Conservation (phyloP, 2,113 vertebrate species). For the Platichthys stellatus region DNA sequence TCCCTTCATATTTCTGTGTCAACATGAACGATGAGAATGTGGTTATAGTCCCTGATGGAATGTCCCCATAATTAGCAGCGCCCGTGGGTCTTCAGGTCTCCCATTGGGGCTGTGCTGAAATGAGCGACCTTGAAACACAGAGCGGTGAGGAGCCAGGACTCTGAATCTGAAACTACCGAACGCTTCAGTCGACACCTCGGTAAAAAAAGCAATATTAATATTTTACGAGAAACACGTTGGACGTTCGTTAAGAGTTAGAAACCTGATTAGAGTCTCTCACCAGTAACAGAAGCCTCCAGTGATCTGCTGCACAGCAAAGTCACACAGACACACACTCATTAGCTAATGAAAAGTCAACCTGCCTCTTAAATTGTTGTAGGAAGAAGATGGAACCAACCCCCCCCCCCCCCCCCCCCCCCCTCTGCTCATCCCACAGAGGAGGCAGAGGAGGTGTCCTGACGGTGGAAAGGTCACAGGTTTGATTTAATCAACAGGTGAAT, state of each 20-base stretch:
- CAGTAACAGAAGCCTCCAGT: too few relatives aligned
- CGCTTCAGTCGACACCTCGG: background rate
- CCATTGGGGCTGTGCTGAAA: conserved; percentile 39
- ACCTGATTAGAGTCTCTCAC: too few relatives aligned
- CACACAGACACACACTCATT: too few relatives aligned
- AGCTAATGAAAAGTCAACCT: background rate
- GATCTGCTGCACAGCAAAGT: too few relatives aligned
- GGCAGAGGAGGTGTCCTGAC: background rate
- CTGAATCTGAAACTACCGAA: too few relatives aligned
- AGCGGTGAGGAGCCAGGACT: background rate
- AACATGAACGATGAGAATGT: conserved; percentile 5
- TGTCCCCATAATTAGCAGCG: conserved; percentile 53
- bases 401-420: too few relatives aligned
- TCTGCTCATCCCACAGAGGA: too few relatives aligned
- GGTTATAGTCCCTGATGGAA: conserved; percentile 53
- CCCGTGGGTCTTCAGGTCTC: conserved; percentile 23
- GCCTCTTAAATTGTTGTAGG: background rate
- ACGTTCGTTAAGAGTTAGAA: too few relatives aligned
- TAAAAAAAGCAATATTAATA: background rate
- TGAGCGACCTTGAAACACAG: conserved; percentile 48
- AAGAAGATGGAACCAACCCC: too few relatives aligned
- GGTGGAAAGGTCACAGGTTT: background rate
- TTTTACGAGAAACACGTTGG: too few relatives aligned
- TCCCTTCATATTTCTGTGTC: conserved; percentile 9
- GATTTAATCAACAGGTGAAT: background rate